Evolutionary conservation across 1,140 invertebrate species (phyloP).

Genomic region (Lepidotrigona ventralis): DNA sequence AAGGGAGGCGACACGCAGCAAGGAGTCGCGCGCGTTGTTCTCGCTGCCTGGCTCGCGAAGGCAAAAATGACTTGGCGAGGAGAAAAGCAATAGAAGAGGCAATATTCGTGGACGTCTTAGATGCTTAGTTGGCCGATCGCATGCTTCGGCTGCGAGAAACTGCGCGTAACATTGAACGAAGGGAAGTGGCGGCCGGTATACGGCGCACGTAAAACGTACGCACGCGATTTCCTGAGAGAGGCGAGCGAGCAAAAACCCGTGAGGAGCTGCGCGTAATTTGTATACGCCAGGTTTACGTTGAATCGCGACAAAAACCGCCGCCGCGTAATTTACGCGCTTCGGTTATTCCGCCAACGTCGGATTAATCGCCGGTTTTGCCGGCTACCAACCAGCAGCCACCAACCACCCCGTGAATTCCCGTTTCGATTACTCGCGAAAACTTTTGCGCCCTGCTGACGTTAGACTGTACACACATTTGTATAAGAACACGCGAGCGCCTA

Average conservation of each 20-base stretch:
- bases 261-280: constrained; percentile 11
- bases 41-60: background rate
- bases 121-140: constrained; percentile 7
- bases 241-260: constrained; percentile 13
- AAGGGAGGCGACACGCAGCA: background rate
- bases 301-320: constrained; percentile 6
- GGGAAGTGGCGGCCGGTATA: constrained; percentile 7
- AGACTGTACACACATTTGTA: background rate
- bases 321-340: constrained; percentile 12
- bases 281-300: constrained; percentile 10
- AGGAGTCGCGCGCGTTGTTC: background rate
- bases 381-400: background rate
- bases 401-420: background rate
- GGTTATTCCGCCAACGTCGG: background rate
- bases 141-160: constrained; percentile 11
- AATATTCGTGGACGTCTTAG: background rate
- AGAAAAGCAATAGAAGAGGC: background rate
- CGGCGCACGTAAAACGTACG: constrained; percentile 20
- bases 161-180: constrained; percentile 19
- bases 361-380: constrained; percentile 17
- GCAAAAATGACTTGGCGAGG: constrained; percentile 5
- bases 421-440: background rate
- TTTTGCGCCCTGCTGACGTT: background rate
- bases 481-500: constrained; percentile 1
- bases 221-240: constrained; percentile 33